These are phyloP conservation scores for Rhinolophus sinicus DNA, from an alignment of 2,113 vertebrate genomes.

Conservation along the genomic window DNA sequence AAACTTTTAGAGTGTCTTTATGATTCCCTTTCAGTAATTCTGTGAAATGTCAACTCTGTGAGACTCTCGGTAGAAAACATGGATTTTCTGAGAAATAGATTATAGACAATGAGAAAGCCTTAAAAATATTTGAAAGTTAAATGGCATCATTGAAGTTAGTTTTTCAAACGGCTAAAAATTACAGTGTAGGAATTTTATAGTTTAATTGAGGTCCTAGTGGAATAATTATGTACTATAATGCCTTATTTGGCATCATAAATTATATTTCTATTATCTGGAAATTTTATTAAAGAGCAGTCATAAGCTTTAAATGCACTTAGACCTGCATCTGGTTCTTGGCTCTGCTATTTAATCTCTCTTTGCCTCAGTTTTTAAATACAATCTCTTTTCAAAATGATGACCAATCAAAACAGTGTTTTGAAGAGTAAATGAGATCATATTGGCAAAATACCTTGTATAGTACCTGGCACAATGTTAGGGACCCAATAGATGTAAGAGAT, in stretches of 20 bases:
- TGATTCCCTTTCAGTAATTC: neutral
- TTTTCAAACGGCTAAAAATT: slow-evolving; percentile 42
- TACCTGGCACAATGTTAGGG: neutral
- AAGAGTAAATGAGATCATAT: neutral
- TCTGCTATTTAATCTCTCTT: neutral
- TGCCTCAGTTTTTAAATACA: neutral
- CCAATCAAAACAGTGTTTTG: slow-evolving; percentile 21
- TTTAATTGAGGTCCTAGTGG: neutral
- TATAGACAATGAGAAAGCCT: neutral
- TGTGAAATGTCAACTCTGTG: neutral
- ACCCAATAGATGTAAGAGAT: neutral
- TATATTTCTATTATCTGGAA: slow-evolving; percentile 30
- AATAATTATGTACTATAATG: neutral
- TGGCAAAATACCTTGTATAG: neutral
- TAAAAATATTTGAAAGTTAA: slow-evolving; percentile 43
- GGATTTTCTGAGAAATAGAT: slow-evolving; percentile 18
- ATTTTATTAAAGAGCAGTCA: neutral
- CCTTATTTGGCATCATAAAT: neutral
- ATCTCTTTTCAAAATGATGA: neutral
- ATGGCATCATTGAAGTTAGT: slow-evolving; percentile 4
- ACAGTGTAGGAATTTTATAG: neutral
- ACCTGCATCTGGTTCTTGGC: neutral
- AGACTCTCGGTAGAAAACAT: neutral
- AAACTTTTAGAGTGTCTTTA: slow-evolving; percentile 4
- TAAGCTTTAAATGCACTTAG: neutral